Evolutionary conservation across 2,888 invertebrate genomes (phyloP).

Genomic region (Leptinotarsa haldemani): DNA sequence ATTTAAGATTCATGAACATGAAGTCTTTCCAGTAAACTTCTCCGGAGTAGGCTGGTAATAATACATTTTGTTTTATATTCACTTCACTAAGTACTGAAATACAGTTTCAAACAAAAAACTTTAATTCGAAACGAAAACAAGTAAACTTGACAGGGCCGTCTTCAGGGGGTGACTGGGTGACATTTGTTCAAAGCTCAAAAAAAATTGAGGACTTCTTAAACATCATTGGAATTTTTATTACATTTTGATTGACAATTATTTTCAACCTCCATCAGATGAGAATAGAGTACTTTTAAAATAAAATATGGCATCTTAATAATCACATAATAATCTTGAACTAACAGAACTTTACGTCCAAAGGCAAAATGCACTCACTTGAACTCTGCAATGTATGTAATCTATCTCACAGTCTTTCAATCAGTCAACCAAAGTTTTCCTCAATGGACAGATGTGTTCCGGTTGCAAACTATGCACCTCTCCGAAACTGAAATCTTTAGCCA

Average conservation of each 20-base stretch:
- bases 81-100: background rate
- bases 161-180: background rate
- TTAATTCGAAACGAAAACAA: background rate
- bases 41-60: background rate
- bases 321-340: too few species aligned
- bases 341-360: too few species aligned
- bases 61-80: constrained; percentile 4
- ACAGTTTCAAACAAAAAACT: background rate
- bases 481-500: constrained; percentile 40
- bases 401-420: constrained; percentile 26
- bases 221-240: too few species aligned
- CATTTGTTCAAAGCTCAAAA: too few species aligned
- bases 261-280: too few species aligned
- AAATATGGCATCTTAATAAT: too few species aligned
- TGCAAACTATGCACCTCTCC: constrained; percentile 50
- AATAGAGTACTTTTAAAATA: too few species aligned
- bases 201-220: too few species aligned
- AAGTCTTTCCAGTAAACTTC: background rate
- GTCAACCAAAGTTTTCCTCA: constrained; percentile 30
- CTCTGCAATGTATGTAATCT: background rate
- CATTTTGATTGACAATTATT: too few species aligned
- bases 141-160: background rate
- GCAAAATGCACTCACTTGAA: too few species aligned
- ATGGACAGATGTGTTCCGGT: constrained; percentile 54
- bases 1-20: constrained; percentile 6